phyloP scores from a whole-genome alignment of 2,113 vertebrate genomes.

The Lipophrys pholis region DNA sequence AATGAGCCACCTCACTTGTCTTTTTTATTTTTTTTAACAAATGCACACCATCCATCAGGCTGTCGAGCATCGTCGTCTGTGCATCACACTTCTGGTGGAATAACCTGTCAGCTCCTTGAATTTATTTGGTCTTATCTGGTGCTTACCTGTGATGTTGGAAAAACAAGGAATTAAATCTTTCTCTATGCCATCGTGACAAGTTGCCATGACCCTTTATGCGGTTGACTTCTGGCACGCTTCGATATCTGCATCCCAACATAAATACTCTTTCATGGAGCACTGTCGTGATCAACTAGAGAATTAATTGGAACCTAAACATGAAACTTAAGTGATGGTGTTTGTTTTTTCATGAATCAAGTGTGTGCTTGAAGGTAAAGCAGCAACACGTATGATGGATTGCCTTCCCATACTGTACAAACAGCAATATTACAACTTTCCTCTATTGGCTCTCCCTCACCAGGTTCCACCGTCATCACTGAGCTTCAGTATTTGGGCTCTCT shows the following conservation, averaged over 20 bases:
- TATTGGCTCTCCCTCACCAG: slow-evolving; percentile 47
- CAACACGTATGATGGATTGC: slow-evolving; percentile 49
- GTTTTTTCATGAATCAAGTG: slow-evolving; percentile 22
- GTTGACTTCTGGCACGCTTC: slow-evolving; percentile 35
- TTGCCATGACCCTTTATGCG: slow-evolving; percentile 54
- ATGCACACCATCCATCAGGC: slow-evolving; percentile 75
- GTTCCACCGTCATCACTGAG: slow-evolving; percentile 34
- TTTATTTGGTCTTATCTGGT: slow-evolving; percentile 81
- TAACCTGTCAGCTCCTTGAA: slow-evolving; percentile 78
- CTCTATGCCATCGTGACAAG: slow-evolving; percentile 44
- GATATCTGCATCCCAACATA: slow-evolving; percentile 4
- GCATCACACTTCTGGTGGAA: slow-evolving; percentile 74
- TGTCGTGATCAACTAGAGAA: slow-evolving; percentile 19
- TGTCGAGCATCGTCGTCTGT: slow-evolving; percentile 69
- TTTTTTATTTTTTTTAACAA: slow-evolving; percentile 70
- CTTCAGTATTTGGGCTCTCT: slow-evolving; percentile 36
- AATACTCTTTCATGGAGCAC: slow-evolving; percentile 15
- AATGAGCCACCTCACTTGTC: slow-evolving; percentile 75
- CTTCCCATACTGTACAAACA: slow-evolving; percentile 47
- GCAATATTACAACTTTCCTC: slow-evolving; percentile 52
- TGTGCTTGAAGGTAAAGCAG: slow-evolving; percentile 35
- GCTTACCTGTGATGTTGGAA: slow-evolving; percentile 76
- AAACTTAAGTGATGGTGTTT: not conserved
- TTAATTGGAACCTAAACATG: slow-evolving; percentile 37
- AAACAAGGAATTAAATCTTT: slow-evolving; percentile 75